Percentiles rank a stretch among this genome's conserved stretches.
Conservation (phyloP, 64 coral and sea anemone genomes). For the Porites australiensis region DNA sequence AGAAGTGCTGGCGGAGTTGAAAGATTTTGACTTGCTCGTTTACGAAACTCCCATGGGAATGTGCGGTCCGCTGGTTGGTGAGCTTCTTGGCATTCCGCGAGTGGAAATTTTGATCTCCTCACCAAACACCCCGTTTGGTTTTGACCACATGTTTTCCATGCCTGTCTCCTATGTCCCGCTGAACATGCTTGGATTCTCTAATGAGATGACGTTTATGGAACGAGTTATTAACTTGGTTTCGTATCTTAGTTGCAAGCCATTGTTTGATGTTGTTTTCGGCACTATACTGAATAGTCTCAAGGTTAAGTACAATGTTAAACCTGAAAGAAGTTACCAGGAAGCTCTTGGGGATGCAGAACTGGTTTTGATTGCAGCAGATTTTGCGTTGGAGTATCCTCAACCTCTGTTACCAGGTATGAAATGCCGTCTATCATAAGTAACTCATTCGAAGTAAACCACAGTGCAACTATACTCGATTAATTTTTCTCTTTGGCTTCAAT, state of each 20-base stretch:
- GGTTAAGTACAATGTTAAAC: slow-evolving; percentile 54
- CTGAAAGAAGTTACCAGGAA: slow-evolving; percentile 25
- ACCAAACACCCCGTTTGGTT: slow-evolving; percentile 1
- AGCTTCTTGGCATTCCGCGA: slow-evolving; percentile 36
- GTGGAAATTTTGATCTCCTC: slow-evolving; percentile 31
- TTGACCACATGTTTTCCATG: not conserved
- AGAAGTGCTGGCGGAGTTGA: not conserved
- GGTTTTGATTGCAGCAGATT: slow-evolving; percentile 48
- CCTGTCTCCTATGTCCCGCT: slow-evolving; percentile 53
- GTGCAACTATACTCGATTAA: too few species aligned
- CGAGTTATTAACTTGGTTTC: slow-evolving; percentile 51
- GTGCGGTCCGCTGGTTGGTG: slow-evolving; percentile 13
- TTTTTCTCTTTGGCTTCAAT: too few species aligned
- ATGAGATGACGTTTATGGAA: slow-evolving; percentile 46
- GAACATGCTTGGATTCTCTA: not conserved
- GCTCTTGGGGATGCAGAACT: slow-evolving; percentile 15
- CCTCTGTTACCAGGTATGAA: slow-evolving; percentile 64
- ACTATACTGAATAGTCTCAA: slow-evolving; percentile 32
- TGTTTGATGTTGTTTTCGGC: not conserved
- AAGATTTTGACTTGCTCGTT: slow-evolving; percentile 34
- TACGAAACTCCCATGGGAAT: not conserved
- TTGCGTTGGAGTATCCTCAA: slow-evolving; percentile 52
- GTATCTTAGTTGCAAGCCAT: not conserved
- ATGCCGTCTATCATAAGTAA: not conserved
- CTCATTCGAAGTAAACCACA: too few species aligned